Evolutionary conservation across 2,888 invertebrate genomes (phyloP), one percentile per base, ranked within the genome.

Genomic region (Philereme vetulata): DNA sequence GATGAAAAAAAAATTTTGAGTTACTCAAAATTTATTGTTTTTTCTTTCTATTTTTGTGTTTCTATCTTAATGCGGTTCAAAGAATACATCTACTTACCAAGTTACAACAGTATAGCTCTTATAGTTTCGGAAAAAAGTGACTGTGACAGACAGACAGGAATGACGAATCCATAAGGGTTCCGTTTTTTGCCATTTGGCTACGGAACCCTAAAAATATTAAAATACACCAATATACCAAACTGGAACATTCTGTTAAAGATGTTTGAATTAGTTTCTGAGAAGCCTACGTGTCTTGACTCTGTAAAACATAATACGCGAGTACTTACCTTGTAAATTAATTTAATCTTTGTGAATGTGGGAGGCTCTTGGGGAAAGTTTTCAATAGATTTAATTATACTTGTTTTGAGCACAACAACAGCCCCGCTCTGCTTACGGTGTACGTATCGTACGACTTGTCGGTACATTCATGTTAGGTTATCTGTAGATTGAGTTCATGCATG

Each of bases 381-480:
- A 60, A 70, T 65, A 66, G 62, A 62, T 65, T 66, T 66, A 66
- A 66, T 70, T 67, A 67, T 65, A 67, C 53, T 62, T 65, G 65
- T 58, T 58, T 54, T 45, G 38, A 32, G 54, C 33, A 58, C 40
- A 57, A 51, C 58, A 59, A 65, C 53, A 59, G 33, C 53, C 45
- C 56, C 43, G 33, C 40, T 49, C 40, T 33, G 21, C 48, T 51
- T 58, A 60, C 51, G 51, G 45, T 47, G 11, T 51, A 46, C 33
- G 4, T n/a, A n/a, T n/a, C 43, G 38, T 21, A 21, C 56, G 10
- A 51, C 56, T 46, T 50, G 56, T 50, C 36, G 33, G 46, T 50
- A 38, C 8, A 21, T 46, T 51, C 11, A 4, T 48, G 7, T 9
- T 48, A 56, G 49, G 43, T 9, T 56, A 69, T 62, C 60, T 67